A percentile compares a stretch with the other conserved stretches of the same genome.
These are phyloP conservation scores for Loris lydekkerianus DNA, from an alignment of 2,797 vertebrate genomes.

Conservation along the genomic window DNA sequence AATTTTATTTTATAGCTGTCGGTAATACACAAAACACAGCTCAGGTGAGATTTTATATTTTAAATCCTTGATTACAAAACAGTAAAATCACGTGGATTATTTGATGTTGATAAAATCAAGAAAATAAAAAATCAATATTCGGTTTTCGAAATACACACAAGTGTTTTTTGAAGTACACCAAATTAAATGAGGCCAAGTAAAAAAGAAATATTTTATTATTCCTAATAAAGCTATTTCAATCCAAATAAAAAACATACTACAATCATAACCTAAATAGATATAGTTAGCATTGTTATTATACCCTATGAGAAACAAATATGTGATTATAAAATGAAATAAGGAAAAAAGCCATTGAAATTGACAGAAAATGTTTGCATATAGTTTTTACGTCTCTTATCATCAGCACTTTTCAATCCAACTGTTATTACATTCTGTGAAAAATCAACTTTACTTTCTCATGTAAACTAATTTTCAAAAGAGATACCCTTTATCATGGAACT, in stretches of 20 bases:
- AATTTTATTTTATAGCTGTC: background rate
- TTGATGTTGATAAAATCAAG: background rate
- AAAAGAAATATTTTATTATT: conserved; percentile 48
- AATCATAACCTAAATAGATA: conserved; percentile 53
- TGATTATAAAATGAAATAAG: conserved; percentile 59
- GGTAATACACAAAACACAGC: background rate
- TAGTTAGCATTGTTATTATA: conserved; percentile 70
- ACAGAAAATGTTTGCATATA: conserved; percentile 82
- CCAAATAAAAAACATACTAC: conserved; percentile 61
- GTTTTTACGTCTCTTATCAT: conserved; percentile 82
- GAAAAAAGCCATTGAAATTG: conserved; percentile 57
- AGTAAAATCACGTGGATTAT: background rate
- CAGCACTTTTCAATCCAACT: conserved; percentile 87
- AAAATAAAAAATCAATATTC: conserved; percentile 19
- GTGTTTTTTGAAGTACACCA: background rate
- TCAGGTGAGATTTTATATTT: background rate
- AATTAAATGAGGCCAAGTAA: background rate
- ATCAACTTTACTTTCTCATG: conserved; percentile 88
- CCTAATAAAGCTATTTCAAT: conserved; percentile 64
- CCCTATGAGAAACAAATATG: conserved; percentile 74
- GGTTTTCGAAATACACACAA: conserved; percentile 1
- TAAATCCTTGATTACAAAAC: background rate
- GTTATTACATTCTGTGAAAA: conserved; percentile 91
- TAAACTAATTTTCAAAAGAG: conserved; percentile 92
- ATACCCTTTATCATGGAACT: conserved; percentile 90